These are phyloP conservation scores for Acanthiza pusilla DNA, from an alignment of 2,797 vertebrate genomes.

Conservation along the genomic window DNA sequence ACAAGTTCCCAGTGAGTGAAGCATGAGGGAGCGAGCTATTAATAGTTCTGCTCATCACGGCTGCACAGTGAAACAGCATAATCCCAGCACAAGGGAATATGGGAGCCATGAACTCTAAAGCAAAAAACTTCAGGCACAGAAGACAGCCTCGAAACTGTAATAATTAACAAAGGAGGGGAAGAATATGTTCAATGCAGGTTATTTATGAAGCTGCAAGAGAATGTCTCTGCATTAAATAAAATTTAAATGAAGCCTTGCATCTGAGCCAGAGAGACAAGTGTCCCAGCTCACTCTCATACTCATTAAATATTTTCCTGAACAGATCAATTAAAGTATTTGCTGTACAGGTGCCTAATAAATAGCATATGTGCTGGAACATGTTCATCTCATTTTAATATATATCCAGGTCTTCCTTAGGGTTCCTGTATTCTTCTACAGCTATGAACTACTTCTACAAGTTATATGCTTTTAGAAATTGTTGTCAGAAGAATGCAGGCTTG, in stretches of 20 bases:
- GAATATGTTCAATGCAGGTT: not conserved
- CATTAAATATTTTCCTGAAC: not conserved
- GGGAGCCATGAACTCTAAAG: not conserved
- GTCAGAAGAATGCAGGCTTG: not conserved
- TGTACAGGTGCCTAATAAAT: not conserved
- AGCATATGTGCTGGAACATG: not conserved
- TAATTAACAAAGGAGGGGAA: not conserved
- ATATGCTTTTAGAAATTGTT: not conserved
- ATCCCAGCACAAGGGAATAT: not conserved
- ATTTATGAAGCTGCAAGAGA: not conserved
- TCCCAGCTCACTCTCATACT: not conserved
- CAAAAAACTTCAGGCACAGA: not conserved
- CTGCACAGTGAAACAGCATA: slow-evolving; percentile 1
- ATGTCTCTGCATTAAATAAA: not conserved
- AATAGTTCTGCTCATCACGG: not conserved
- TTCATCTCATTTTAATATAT: not conserved
- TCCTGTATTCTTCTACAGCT: not conserved
- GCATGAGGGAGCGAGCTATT: not conserved
- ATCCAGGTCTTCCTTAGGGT: not conserved
- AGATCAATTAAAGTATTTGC: not conserved
- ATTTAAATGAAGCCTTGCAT: not conserved
- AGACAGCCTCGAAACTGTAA: not conserved
- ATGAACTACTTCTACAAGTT: not conserved
- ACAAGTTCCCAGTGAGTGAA: not conserved
- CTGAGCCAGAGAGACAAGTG: not conserved